These are phyloP conservation scores for Oncorhynchus nerka DNA, from an alignment of 2,113 vertebrate species.

Conservation along the genomic window DNA sequence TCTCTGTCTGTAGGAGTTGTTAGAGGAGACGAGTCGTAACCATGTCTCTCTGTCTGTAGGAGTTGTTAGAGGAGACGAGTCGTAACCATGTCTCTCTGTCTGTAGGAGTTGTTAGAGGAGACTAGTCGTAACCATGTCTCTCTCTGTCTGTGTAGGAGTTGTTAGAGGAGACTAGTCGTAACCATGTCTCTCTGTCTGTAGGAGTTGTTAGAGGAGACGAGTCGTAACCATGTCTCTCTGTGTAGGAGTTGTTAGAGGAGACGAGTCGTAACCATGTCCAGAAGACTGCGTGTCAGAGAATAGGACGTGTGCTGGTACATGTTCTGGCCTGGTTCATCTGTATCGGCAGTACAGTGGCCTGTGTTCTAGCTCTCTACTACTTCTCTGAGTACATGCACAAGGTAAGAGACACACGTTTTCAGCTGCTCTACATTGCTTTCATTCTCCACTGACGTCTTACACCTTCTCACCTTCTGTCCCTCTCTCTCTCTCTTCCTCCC, in stretches of 20 bases:
- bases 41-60: too few species aligned
- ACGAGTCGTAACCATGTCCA: constrained; percentile 35
- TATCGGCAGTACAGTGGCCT: constrained; percentile 65
- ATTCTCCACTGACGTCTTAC: neutral
- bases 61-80: too few species aligned
- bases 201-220: too few species aligned
- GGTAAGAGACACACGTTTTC: neutral
- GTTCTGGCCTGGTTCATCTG: constrained; percentile 80
- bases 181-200: neutral
- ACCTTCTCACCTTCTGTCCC: neutral
- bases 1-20: too few species aligned
- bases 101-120: too few species aligned
- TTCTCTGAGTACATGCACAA: too few species aligned
- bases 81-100: too few species aligned
- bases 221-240: too few species aligned
- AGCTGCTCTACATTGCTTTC: neutral
- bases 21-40: too few species aligned
- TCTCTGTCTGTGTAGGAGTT: constrained; percentile 83
- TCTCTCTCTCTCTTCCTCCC: too few species aligned
- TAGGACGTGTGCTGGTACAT: constrained; percentile 47
- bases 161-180: constrained; percentile 71
- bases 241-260: constrained; percentile 85
- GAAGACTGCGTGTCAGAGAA: constrained; percentile 33
- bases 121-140: too few species aligned
- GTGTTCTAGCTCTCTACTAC: constrained; percentile 16